Conservation (phyloP, 2,888 invertebrate species). For the Drosophila silvestris region DNA sequence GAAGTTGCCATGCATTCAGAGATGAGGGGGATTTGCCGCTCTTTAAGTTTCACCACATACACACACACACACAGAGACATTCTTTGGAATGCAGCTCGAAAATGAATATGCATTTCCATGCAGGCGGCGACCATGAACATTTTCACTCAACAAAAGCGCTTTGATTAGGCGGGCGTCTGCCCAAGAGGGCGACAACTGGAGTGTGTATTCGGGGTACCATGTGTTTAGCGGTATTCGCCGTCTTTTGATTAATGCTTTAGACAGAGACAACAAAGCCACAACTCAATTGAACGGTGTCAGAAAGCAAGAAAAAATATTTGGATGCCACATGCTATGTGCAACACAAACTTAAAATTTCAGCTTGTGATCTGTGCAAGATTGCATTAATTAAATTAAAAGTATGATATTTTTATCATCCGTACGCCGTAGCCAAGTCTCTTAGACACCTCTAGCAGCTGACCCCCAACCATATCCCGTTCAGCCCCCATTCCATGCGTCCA, state of each 20-base stretch:
- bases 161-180: constrained; percentile 47
- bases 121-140: constrained; percentile 51
- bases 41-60: constrained; percentile 7
- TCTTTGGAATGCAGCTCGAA: constrained; percentile 28
- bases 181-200: constrained; percentile 4
- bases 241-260: constrained; percentile 48
- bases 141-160: constrained; percentile 65
- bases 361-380: background rate
- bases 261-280: constrained; percentile 42
- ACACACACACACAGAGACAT: constrained; percentile 6
- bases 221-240: constrained; percentile 40
- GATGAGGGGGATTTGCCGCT: constrained; percentile 12
- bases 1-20: constrained; percentile 43
- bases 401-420: constrained; percentile 17
- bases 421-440: constrained; percentile 2
- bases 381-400: constrained; percentile 50
- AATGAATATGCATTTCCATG: constrained; percentile 64
- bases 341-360: background rate
- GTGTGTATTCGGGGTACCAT: constrained; percentile 15
- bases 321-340: constrained; percentile 23
- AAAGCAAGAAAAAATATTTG: constrained; percentile 19
- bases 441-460: constrained; percentile 22
- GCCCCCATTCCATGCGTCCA: background rate
- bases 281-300: constrained; percentile 42
- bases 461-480: constrained; percentile 12